Base-by-base conservation (phyloP, 23 tunicate species). In the Styela clava region DNA sequence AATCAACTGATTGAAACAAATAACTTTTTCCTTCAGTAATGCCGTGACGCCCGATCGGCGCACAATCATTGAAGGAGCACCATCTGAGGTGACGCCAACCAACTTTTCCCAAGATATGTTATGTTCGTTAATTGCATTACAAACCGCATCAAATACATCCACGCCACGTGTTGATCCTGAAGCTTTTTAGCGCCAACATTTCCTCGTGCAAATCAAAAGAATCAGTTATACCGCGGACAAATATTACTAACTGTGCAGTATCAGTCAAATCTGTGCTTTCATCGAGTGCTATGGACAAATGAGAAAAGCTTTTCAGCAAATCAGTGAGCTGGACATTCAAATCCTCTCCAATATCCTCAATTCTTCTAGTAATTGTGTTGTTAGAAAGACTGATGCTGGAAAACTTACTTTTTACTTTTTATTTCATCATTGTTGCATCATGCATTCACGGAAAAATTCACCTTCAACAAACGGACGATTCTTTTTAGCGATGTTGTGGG, bases 271-370 rank as follows among this genome's bases (percentile, higher is more conserved):
- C 87, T 24, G 65, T 83, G 64, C 72, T 73, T 34, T 83, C 81
- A 83, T 83, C 78, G 31, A 85, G 70, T 25, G 83, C 88, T 16
- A 78, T 70, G 68, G 88, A 85, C 67, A 76, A 85, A n/a, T n/a
- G n/a, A n/a, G n/a, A n/a, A 85, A 76, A 30, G 68, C 78, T 3
- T 76, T 1, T 34, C 83, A n/a, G n/a, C n/a, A n/a, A n/a, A n/a
- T n/a, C n/a, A n/a, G n/a, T n/a, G n/a, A 74, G 68, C 78, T 85
- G 52, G 67, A 77, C 9, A 24, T 77, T 44, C 23, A 64, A 68
- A 77, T 78, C 68, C 62, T 84, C 74, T 74, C 82, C 82, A 34
- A 74, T 51, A 78, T 78, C 68, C 61, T 85, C 74, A 29, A 70
- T 83, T 74, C 87, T 61, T 34, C 81, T 73, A 69, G 63, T 73